A percentile compares a stretch with the other conserved stretches of the same genome.
Evolutionary conservation across 2,797 vertebrate species (phyloP).

Genomic region (Lagorchestes hirsutus): DNA sequence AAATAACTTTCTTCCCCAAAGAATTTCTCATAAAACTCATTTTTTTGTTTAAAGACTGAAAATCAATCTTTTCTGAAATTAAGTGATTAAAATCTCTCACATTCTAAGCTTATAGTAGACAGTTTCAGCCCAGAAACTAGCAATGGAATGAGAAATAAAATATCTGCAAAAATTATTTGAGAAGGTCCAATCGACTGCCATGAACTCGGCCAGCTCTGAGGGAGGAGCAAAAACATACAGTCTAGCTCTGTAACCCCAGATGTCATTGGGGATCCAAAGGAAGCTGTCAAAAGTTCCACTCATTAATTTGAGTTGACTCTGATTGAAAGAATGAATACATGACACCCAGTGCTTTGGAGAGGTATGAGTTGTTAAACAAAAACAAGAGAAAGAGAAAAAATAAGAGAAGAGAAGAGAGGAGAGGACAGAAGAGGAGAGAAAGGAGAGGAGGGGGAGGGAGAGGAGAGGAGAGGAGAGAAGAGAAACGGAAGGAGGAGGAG

Average conservation of each 20-base stretch:
- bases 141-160: constrained; percentile 43
- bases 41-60: constrained; percentile 37
- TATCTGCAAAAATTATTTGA: constrained; percentile 29
- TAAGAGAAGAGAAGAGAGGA: not conserved
- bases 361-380: not conserved
- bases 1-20: constrained; percentile 13
- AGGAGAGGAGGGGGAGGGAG: too few relatives aligned
- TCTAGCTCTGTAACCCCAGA: not conserved
- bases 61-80: constrained; percentile 2
- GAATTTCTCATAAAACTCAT: constrained; percentile 13
- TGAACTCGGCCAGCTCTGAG: constrained; percentile 34
- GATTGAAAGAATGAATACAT: not conserved
- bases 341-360: not conserved
- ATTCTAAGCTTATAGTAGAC: constrained; percentile 26
- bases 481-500: too few relatives aligned
- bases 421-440: too few relatives aligned
- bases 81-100: constrained; percentile 20
- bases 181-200: not conserved
- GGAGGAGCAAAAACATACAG: not conserved
- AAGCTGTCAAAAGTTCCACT: not conserved
- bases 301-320: constrained; percentile 4
- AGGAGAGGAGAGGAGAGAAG: not conserved
- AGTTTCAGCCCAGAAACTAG: constrained; percentile 49
- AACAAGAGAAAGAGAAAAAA: not conserved
- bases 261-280: not conserved